These are phyloP conservation scores for Helicoverpa zea DNA, from an alignment of 1,140 invertebrate genomes.

Conservation along the genomic window DNA sequence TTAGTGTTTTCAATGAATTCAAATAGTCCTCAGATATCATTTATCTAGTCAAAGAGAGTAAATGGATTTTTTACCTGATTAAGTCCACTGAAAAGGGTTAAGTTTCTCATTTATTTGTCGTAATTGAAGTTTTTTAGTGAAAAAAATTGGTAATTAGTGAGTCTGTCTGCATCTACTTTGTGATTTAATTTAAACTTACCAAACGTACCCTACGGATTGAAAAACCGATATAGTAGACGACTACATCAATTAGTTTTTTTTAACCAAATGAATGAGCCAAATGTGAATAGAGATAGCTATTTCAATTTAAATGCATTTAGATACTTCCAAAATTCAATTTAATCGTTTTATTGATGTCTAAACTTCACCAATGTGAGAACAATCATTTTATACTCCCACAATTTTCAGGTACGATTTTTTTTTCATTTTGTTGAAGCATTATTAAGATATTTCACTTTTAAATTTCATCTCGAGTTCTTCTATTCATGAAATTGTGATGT, in stretches of 20 bases:
- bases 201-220: not conserved
- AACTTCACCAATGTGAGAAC: not conserved
- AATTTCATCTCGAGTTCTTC: not conserved
- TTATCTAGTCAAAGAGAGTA: slow-evolving; percentile 27
- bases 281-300: no score
- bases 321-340: no score
- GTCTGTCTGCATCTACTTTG: no score
- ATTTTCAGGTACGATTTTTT: not conserved
- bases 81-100: not conserved
- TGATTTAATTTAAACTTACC: no score
- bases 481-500: not conserved
- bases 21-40: slow-evolving; percentile 7
- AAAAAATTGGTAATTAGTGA: not conserved
- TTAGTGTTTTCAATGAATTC: not conserved
- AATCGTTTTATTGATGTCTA: no score
- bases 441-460: slow-evolving; percentile 14
- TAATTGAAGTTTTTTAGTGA: slow-evolving; percentile 2
- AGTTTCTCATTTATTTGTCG: not conserved
- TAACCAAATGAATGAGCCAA: no score
- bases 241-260: no score
- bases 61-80: slow-evolving; percentile 30
- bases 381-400: not conserved
- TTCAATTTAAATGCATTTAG: no score
- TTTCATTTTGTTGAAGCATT: not conserved
- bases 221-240: not conserved